Conservation (phyloP, 2,797 vertebrate species). For the Channa striata region DNA sequence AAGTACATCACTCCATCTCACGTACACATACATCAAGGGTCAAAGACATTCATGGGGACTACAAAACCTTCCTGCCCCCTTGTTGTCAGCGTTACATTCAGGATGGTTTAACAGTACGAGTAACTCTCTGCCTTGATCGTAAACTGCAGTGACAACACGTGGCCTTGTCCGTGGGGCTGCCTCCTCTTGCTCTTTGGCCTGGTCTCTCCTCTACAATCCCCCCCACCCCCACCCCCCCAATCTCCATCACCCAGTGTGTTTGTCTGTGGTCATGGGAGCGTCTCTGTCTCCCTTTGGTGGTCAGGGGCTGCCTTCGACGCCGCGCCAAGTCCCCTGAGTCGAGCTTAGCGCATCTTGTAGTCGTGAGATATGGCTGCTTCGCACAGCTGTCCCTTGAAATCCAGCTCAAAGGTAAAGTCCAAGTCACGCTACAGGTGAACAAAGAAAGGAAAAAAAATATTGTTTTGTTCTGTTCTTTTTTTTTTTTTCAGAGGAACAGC, state of each 20-base stretch:
- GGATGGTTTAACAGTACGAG: constrained; percentile 72
- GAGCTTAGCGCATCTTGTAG: constrained; percentile 96
- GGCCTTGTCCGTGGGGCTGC: constrained; percentile 19
- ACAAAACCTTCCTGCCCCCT: constrained; percentile 55
- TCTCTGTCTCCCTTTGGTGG: constrained; percentile 46
- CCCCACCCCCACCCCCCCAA: too few relatives aligned
- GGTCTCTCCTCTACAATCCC: neutral
- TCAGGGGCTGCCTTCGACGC: constrained; percentile 8
- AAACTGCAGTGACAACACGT: constrained; percentile 13
- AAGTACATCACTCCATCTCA: constrained; percentile 61
- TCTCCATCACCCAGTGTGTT: constrained; percentile 7
- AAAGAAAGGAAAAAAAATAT: constrained; percentile 6
- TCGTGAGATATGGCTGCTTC: constrained; percentile 96
- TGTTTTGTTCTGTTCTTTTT: too few relatives aligned
- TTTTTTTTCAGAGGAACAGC: neutral
- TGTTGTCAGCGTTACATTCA: constrained; percentile 77
- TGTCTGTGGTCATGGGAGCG: constrained; percentile 27
- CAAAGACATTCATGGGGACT: constrained; percentile 69
- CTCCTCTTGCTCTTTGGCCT: constrained; percentile 23
- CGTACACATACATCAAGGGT: constrained; percentile 51
- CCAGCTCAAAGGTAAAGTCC: constrained; percentile 97
- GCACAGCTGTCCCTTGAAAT: constrained; percentile 98
- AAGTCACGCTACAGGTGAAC: constrained; percentile 89
- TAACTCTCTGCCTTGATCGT: constrained; percentile 24
- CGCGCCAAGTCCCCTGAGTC: constrained; percentile 11